Percentiles rank a stretch among this genome's conserved stretches.
phyloP scores from a whole-genome alignment of 2,113 vertebrate genomes.

The Myrmecobius fasciatus region DNA sequence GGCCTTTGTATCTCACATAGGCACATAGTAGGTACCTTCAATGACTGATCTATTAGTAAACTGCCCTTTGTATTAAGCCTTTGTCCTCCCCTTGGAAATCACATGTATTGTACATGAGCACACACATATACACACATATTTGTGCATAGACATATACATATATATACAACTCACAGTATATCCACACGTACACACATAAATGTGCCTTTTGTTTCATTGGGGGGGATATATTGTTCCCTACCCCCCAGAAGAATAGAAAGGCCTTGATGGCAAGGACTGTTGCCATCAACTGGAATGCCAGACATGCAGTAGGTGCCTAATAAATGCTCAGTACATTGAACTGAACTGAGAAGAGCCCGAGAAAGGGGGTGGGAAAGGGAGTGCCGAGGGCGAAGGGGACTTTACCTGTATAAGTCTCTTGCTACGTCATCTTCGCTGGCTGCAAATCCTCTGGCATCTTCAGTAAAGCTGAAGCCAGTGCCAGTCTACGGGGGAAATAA shows the following conservation, averaged over 20 bases:
- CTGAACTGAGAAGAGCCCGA: not conserved
- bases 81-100: not conserved
- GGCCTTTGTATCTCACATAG: not conserved
- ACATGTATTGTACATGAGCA: not conserved
- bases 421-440: constrained; percentile 87
- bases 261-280: not conserved
- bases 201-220: not conserved
- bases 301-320: not conserved
- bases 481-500: constrained; percentile 82
- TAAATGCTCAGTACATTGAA: not conserved
- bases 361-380: no score
- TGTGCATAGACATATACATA: no score
- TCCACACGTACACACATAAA: no score
- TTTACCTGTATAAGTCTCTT: constrained; percentile 86
- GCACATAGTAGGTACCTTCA: not conserved
- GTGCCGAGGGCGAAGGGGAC: not conserved
- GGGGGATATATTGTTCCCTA: not conserved
- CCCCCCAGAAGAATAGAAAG: not conserved
- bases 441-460: constrained; percentile 81
- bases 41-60: not conserved
- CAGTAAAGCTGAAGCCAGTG: constrained; percentile 90
- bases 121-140: no score
- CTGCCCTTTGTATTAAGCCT: not conserved
- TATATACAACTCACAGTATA: no score
- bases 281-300: not conserved